phyloP scores from a whole-genome alignment of 2,888 invertebrate genomes.

The Masnerella sp. region DNA sequence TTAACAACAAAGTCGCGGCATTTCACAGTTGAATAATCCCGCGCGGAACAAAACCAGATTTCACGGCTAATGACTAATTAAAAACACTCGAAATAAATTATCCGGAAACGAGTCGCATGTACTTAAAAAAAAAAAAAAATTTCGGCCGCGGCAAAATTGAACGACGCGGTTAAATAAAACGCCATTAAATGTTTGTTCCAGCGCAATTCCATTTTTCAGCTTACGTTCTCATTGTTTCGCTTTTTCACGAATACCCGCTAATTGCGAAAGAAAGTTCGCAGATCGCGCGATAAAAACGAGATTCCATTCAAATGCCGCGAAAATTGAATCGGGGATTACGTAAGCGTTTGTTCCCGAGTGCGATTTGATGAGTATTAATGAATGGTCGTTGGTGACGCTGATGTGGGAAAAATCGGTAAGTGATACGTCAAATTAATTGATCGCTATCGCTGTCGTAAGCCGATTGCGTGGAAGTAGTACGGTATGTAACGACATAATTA shows the following conservation, averaged over 20 bases:
- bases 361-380: slow-evolving; percentile 26
- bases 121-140: not conserved
- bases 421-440: slow-evolving; percentile 60
- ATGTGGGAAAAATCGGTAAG: slow-evolving; percentile 56
- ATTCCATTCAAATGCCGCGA: slow-evolving; percentile 17
- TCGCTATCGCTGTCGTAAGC: slow-evolving; percentile 59
- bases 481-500: slow-evolving; percentile 60
- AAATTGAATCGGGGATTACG: slow-evolving; percentile 20
- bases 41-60: not conserved
- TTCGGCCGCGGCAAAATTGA: slow-evolving; percentile 6
- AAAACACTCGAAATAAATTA: slow-evolving; percentile 1
- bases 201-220: slow-evolving; percentile 4
- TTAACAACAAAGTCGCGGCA: not conserved
- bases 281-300: slow-evolving; percentile 33
- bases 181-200: slow-evolving; percentile 21
- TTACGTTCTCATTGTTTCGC: slow-evolving; percentile 26
- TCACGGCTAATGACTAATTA: slow-evolving; percentile 19
- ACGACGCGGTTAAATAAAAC: slow-evolving; percentile 27
- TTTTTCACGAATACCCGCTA: slow-evolving; percentile 29
- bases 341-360: slow-evolving; percentile 7
- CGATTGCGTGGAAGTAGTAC: slow-evolving; percentile 60
- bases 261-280: slow-evolving; percentile 43
- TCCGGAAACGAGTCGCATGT: not conserved
- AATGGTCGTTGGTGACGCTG: slow-evolving; percentile 19
- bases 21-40: not conserved